Conservation (phyloP, 2,797 vertebrate species). For the Cetoscarus ocellatus region DNA sequence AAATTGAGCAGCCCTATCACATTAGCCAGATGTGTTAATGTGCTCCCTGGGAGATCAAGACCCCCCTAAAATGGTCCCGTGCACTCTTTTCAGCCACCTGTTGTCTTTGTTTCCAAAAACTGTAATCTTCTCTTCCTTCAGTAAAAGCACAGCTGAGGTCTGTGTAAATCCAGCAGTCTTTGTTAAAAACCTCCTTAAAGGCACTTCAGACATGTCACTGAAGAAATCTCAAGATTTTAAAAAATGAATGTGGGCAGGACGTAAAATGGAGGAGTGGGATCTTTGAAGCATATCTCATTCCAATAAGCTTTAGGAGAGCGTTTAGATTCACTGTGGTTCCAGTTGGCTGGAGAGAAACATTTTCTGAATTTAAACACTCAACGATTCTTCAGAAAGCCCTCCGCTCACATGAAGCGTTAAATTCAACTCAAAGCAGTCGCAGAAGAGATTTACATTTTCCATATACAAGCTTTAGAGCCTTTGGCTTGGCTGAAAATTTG, state of each 20-base stretch:
- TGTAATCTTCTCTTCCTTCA: conserved; percentile 47
- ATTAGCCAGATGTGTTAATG: too few species aligned
- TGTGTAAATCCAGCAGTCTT: conserved; percentile 34
- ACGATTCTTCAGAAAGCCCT: conserved; percentile 72
- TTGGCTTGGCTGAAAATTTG: conserved; percentile 77
- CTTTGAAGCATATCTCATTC: conserved; percentile 76
- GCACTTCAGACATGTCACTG: conserved; percentile 57
- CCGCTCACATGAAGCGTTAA: conserved; percentile 80
- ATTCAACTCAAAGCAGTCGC: conserved; percentile 79
- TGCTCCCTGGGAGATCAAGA: too few species aligned
- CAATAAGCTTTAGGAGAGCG: conserved; percentile 66
- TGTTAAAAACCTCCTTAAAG: conserved; percentile 55
- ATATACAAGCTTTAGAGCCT: conserved; percentile 72
- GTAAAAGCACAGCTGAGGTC: conserved; percentile 47
- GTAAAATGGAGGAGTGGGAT: conserved; percentile 69
- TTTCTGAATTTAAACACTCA: conserved; percentile 82
- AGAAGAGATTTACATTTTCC: conserved; percentile 80
- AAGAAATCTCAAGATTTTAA: conserved; percentile 60
- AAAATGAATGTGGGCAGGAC: conserved; percentile 59
- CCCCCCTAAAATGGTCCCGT: too few species aligned
- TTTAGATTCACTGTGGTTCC: conserved; percentile 76
- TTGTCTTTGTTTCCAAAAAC: conserved; percentile 31
- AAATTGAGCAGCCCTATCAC: too few species aligned
- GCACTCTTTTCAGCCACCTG: too few species aligned
- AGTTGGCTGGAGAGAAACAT: conserved; percentile 79